A percentile compares a stretch with the other conserved stretches of the same genome.
phyloP scores from a whole-genome alignment of 2,797 vertebrate species.

The Sparidentex hasta region DNA sequence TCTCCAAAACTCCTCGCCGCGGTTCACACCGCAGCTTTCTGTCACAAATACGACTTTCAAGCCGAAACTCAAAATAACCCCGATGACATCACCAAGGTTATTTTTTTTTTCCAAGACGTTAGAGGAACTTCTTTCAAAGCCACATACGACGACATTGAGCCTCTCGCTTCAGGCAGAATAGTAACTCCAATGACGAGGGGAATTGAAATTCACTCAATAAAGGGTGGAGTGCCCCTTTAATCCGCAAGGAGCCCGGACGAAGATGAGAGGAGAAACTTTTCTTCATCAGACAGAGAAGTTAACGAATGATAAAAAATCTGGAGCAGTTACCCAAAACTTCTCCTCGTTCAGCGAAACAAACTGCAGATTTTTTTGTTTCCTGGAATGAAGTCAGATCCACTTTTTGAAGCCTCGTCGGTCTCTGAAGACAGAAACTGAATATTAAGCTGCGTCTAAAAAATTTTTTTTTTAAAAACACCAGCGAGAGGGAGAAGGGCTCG shows the following conservation, averaged over 20 bases:
- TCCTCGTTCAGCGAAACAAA: conserved; percentile 28
- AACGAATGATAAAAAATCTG: not conserved
- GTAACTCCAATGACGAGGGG: not conserved
- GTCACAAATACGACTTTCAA: too few relatives aligned
- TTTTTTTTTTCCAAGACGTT: too few relatives aligned
- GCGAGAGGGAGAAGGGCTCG: conserved; percentile 31
- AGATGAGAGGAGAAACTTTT: not conserved
- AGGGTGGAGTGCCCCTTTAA: not conserved
- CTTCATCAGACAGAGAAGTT: not conserved
- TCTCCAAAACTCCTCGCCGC: not conserved
- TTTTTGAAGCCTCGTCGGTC: conserved; percentile 39
- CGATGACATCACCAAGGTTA: not conserved
- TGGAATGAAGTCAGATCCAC: conserved; percentile 65
- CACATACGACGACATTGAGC: too few relatives aligned
- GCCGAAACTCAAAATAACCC: not conserved
- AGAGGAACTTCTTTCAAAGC: not conserved
- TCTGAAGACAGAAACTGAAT: conserved; percentile 27
- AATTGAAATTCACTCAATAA: not conserved
- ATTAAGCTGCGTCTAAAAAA: conserved; percentile 34
- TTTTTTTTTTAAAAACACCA: too few relatives aligned
- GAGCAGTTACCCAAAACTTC: not conserved
- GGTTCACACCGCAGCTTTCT: not conserved
- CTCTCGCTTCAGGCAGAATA: too few relatives aligned
- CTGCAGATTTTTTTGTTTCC: conserved; percentile 46
- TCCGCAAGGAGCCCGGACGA: not conserved